A percentile compares a stretch with the other conserved stretches of the same genome.
Evolutionary conservation across 1,140 invertebrate species (phyloP).

Genomic region (Caerostris darwini): DNA sequence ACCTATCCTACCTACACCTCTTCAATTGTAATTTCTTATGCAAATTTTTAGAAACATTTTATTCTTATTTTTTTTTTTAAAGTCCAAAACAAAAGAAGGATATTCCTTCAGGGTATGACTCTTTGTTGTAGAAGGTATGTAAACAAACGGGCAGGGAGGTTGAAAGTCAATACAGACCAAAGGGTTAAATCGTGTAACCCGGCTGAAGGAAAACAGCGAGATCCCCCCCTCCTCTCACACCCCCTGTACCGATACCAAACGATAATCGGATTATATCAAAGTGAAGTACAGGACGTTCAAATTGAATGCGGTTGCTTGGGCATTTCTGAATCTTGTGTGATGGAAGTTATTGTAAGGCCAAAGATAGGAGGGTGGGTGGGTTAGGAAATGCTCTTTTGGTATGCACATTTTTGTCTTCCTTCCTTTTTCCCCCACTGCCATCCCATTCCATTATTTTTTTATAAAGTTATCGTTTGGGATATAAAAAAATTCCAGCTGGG

Average conservation of each 20-base stretch:
- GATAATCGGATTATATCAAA: neutral
- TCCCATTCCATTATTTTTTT: neutral
- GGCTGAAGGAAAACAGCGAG: slow-evolving; percentile 22
- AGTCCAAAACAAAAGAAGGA: slow-evolving; percentile 8
- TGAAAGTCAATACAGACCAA: slow-evolving; percentile 39
- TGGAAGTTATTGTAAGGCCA: neutral
- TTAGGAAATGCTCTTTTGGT: neutral
- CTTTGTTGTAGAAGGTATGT: neutral
- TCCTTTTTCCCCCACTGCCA: neutral
- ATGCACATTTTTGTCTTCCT: too few species aligned
- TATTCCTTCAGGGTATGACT: neutral
- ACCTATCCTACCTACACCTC: neutral
- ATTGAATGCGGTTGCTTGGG: slow-evolving; percentile 31
- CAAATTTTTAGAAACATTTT: slow-evolving; percentile 15
- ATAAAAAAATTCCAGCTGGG: neutral
- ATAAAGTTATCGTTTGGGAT: neutral
- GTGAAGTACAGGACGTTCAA: slow-evolving; percentile 35
- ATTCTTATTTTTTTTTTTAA: neutral
- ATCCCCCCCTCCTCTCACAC: neutral
- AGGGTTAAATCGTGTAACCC: slow-evolving; percentile 49
- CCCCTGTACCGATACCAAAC: neutral
- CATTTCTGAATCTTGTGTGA: neutral
- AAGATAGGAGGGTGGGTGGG: neutral
- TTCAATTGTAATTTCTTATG: slow-evolving; percentile 39
- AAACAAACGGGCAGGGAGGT: neutral